Percentiles rank a stretch among this genome's conserved stretches.
Conservation (phyloP, 1,140 invertebrate species). For the Sitobion miscanthi region DNA sequence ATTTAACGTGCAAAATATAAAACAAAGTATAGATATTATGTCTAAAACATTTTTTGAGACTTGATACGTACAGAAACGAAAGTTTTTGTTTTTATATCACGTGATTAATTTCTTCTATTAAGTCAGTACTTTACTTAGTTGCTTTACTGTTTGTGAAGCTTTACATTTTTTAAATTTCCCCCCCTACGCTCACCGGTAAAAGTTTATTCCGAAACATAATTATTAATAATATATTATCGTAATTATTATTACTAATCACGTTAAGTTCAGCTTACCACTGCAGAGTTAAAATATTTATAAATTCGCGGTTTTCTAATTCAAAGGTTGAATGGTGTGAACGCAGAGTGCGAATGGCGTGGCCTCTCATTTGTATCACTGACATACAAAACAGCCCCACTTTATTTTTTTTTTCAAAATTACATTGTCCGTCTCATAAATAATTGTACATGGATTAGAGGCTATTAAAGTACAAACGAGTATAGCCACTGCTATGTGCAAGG, state of each 20-base stretch:
- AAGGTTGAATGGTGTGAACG: neutral
- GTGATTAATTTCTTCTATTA: neutral
- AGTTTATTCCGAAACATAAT: neutral
- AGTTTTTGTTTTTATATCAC: neutral
- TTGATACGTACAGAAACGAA: neutral
- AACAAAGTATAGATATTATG: neutral
- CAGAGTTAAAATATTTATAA: neutral
- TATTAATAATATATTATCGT: neutral
- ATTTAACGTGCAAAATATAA: neutral
- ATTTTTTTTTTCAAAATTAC: no score
- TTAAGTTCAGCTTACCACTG: neutral
- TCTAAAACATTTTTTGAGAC: neutral
- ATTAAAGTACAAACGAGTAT: neutral
- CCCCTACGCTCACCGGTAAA: neutral
- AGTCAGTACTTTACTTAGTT: neutral
- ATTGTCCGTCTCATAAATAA: no score
- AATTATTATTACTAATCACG: neutral
- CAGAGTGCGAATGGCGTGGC: neutral
- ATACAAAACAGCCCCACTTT: neutral
- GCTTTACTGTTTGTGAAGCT: neutral
- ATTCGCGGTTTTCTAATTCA: neutral
- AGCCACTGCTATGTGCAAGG: neutral
- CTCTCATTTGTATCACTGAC: neutral
- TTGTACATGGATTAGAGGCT: no score
- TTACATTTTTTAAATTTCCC: neutral